Evolutionary conservation across 1,140 invertebrate genomes (phyloP).

Genomic region (Argopecten irradians): DNA sequence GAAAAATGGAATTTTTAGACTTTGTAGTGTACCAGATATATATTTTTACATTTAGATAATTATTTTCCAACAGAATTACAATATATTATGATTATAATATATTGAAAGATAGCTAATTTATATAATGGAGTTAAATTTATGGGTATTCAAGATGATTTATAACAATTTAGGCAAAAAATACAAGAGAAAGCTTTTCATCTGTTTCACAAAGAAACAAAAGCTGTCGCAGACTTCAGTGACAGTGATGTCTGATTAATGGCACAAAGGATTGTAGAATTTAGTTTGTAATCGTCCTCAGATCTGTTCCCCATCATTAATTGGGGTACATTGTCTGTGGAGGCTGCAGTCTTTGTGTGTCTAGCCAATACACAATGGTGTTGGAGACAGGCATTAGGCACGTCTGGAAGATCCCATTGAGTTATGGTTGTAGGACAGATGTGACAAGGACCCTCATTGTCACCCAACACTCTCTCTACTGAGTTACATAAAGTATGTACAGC

Average conservation of each 20-base stretch:
- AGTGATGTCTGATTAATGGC: not conserved
- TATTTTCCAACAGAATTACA: too few species aligned
- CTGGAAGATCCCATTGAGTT: not conserved
- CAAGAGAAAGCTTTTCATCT: not conserved
- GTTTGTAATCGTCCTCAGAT: not conserved
- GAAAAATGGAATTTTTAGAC: too few species aligned
- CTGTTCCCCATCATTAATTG: not conserved
- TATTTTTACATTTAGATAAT: too few species aligned
- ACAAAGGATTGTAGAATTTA: not conserved
- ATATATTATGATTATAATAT: too few species aligned
- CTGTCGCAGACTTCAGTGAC: not conserved
- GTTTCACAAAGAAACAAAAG: not conserved
- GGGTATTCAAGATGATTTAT: too few species aligned
- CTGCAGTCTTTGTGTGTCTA: not conserved
- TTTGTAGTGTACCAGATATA: too few species aligned
- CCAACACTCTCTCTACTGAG: not conserved
- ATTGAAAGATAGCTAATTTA: too few species aligned
- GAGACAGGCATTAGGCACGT: not conserved
- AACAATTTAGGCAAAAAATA: too few species aligned
- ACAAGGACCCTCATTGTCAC: not conserved
- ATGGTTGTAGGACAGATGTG: not conserved
- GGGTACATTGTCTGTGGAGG: not conserved
- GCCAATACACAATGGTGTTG: constrained; percentile 9
- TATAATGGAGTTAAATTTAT: too few species aligned
- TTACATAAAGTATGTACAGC: not conserved